Evolutionary conservation across 2,888 invertebrate genomes (phyloP).

Genomic region (Hecatera dysodea): DNA sequence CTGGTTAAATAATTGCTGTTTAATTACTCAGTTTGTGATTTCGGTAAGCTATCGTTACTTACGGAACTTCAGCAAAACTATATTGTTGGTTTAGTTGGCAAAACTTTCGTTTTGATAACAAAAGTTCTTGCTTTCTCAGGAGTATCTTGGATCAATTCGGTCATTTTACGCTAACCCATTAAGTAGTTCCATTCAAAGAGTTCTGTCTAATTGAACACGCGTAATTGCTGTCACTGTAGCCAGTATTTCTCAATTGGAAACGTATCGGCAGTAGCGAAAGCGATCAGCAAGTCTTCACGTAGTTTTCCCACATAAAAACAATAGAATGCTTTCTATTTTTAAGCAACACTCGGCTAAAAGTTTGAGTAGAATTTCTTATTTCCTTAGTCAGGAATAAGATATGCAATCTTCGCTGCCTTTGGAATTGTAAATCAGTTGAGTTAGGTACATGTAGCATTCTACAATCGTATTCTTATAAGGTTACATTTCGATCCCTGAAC

Average conservation of each 20-base stretch:
- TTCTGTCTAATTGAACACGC: constrained; percentile 34
- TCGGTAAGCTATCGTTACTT: constrained; percentile 7
- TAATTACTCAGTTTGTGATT: constrained; percentile 18
- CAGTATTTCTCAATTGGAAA: constrained; percentile 20
- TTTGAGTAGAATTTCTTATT: constrained; percentile 21
- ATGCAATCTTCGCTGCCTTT: constrained; percentile 16
- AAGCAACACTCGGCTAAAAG: constrained; percentile 26
- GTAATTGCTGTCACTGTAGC: constrained; percentile 14
- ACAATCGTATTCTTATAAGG: not conserved
- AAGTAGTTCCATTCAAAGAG: constrained; percentile 20
- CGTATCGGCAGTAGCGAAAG: constrained; percentile 63
- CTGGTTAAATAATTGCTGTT: constrained; percentile 33
- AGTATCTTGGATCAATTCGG: not conserved
- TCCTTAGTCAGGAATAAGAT: constrained; percentile 27
- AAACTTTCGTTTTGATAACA: constrained; percentile 30
- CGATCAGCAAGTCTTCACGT: constrained; percentile 50
- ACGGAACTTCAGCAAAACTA: constrained; percentile 11
- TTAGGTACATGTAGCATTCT: constrained; percentile 14
- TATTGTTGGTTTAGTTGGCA: constrained; percentile 21
- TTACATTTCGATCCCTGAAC: not conserved
- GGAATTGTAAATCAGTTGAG: constrained; percentile 33
- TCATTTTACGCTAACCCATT: constrained; percentile 13
- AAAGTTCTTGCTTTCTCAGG: constrained; percentile 25
- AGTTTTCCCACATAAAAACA: constrained; percentile 56
- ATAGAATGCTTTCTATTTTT: constrained; percentile 57